Base-by-base conservation (phyloP, 2,797 vertebrate genomes). In the Lagodon rhomboides region DNA sequence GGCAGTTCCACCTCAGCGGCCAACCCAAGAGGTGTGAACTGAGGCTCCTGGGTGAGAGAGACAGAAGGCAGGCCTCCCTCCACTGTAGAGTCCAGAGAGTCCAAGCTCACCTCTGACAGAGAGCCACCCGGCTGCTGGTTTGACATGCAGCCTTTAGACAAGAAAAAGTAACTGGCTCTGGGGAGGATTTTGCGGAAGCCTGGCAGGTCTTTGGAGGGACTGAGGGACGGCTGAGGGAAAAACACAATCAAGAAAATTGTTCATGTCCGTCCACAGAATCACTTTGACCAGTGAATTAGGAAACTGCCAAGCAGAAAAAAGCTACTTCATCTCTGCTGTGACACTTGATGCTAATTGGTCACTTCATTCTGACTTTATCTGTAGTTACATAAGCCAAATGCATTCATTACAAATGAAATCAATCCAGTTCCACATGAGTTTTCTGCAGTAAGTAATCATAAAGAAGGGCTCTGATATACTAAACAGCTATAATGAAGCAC, bases 181-280 rank as follows among this genome's bases (percentile, higher is more conserved):
- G 98, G 98, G 17, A 98, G 97, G 89, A 99, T 99, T 95, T 97
- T 99, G 60, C 98, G 97, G 87, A 99, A 99, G 77, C 98, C 98
- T 70, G 98, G 97, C 77, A 98, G 92, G 79, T 99, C 97, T 61
- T 96, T 92, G 27, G 94, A 93, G 30, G 93, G 88, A 6, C 77
- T 83, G 58, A 69, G 58, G 38, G 92, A 89, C 1, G 90, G 83
- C 91, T 95, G 87, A 34, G 38, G 92, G 69, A 76, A 30, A 78
- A 75, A 4, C 87, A 96, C 92, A 97, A 82, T 65, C 13, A 4
- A 56, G 8, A 25, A 64, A 23, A 27, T 46, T 68, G 11, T 51
- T 82, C 12, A 55, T 30, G 5, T 8, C 12, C 61, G 38, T 62
- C 15, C 3, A 43, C 0, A 13, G 4, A 64, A 49, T 64, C 1